phyloP scores from a whole-genome alignment of 2,888 invertebrate genomes.

The Morpho deidamia region DNA sequence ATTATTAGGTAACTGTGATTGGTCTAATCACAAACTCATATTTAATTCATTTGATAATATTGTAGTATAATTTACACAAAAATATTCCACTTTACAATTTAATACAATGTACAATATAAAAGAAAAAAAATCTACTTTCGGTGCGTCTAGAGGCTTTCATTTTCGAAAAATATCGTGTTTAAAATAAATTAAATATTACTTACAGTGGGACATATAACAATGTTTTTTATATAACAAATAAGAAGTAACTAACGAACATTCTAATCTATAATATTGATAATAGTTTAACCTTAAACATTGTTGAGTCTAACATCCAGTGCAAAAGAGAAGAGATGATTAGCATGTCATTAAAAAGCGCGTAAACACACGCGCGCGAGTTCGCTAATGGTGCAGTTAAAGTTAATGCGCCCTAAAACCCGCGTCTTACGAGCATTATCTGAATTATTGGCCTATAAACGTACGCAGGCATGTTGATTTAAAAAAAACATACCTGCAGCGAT shows the following conservation, averaged over 20 bases:
- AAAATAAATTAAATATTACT: no score
- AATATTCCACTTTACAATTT: no score
- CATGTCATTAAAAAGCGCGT: conserved; percentile 51
- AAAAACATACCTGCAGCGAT: background rate
- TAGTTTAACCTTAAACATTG: conserved; percentile 11
- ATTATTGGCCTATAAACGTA: conserved; percentile 22
- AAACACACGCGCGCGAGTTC: conserved; percentile 49
- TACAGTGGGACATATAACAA: no score
- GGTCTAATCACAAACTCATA: no score
- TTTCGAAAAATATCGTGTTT: no score
- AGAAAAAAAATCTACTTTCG: no score
- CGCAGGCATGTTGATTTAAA: conserved; percentile 7
- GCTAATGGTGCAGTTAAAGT: conserved; percentile 37
- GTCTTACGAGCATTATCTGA: conserved; percentile 21
- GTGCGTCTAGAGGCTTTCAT: no score
- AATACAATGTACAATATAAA: no score
- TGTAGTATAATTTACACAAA: no score
- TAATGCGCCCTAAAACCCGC: conserved; percentile 22
- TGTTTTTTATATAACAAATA: no score
- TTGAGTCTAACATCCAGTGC: conserved; percentile 22
- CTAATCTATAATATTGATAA: conserved; percentile 1
- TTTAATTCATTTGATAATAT: no score
- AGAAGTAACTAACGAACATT: background rate
- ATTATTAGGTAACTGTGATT: no score
- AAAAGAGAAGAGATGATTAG: conserved; percentile 46